Conservation (phyloP, 1,140 invertebrate species). For the Caenorhabditis tropicalis region DNA sequence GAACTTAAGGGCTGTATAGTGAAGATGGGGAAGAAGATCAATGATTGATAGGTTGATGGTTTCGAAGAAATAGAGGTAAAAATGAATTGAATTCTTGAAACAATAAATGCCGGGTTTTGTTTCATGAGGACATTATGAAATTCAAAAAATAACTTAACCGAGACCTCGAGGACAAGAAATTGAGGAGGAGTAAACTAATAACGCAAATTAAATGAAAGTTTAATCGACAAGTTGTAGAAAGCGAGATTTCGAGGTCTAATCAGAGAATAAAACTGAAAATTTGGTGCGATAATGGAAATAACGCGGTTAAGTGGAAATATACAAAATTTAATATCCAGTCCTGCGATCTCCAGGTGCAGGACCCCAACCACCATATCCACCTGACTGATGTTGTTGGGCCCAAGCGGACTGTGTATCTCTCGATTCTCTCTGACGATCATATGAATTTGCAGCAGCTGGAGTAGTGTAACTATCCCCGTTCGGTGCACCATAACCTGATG, state of each 20-base stretch:
- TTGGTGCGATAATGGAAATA: background rate
- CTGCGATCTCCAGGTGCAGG: constrained; percentile 18
- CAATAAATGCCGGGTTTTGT: background rate
- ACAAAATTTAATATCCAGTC: background rate
- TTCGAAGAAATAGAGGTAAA: background rate
- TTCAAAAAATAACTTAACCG: background rate
- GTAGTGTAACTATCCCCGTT: background rate
- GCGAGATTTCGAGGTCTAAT: background rate
- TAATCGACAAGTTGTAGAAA: background rate
- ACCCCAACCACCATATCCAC: background rate
- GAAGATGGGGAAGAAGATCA: background rate
- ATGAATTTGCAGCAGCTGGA: background rate
- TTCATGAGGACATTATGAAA: background rate
- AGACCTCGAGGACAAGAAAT: constrained; percentile 1
- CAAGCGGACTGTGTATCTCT: background rate
- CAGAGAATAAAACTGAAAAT: background rate
- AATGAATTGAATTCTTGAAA: background rate
- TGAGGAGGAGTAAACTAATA: background rate
- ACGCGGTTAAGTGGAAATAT: background rate
- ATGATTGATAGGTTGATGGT: constrained; percentile 15
- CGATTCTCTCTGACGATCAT: constrained; percentile 10
- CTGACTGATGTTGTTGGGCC: background rate
- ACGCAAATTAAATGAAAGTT: background rate
- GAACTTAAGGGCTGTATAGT: background rate
- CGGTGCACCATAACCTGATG: background rate